Conservation (phyloP, 2,797 vertebrate genomes). For the Pempheris klunzingeri region DNA sequence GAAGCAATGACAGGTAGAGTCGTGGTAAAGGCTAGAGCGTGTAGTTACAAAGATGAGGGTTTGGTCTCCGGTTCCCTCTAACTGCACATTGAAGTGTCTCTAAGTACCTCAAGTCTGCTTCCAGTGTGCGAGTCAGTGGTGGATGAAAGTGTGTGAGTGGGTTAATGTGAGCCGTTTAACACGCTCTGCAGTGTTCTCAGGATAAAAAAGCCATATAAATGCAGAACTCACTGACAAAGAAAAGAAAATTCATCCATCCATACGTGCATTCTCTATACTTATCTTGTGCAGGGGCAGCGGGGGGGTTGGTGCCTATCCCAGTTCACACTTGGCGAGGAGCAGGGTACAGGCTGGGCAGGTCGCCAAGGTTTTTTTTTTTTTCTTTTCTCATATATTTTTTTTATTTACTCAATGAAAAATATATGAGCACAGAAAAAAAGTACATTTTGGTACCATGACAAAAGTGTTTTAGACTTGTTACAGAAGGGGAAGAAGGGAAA, state of each 20-base stretch:
- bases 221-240: slow-evolving; percentile 24
- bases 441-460: neutral
- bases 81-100: neutral
- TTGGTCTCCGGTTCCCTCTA: neutral
- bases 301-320: neutral
- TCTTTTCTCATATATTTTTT: neutral
- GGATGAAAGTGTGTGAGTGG: slow-evolving; percentile 10
- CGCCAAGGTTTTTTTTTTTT: neutral
- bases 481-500: neutral
- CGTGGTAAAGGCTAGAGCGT: neutral
- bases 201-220: slow-evolving; percentile 17
- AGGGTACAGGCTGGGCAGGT: neutral
- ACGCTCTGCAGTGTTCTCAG: neutral
- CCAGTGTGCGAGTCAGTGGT: neutral
- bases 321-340: neutral
- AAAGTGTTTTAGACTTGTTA: neutral
- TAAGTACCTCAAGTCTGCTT: neutral
- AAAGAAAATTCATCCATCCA: neutral
- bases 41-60: neutral
- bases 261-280: neutral
- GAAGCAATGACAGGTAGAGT: neutral
- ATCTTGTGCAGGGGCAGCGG: neutral
- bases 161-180: slow-evolving; percentile 1
- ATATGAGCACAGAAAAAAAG: neutral
- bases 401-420: neutral